Evolutionary conservation across 2,113 vertebrate species (phyloP).

Genomic region (Apeltes quadracus): DNA sequence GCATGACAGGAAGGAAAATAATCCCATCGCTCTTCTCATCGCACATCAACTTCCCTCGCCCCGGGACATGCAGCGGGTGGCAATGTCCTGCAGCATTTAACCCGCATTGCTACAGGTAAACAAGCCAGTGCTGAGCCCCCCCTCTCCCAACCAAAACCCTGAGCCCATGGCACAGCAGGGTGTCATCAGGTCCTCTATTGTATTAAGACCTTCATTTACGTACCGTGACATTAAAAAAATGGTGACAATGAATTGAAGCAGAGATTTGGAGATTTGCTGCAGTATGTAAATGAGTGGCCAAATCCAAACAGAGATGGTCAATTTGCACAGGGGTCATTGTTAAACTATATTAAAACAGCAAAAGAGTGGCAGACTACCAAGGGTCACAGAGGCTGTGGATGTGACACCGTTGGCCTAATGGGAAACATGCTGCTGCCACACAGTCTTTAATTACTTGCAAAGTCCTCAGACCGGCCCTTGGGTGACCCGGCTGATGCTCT

Average conservation of each 20-base stretch:
- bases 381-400: slow-evolving; percentile 64
- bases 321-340: slow-evolving; percentile 54
- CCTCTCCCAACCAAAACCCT: too few species aligned
- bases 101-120: not conserved
- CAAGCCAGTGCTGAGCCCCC: not conserved
- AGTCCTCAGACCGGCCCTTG: slow-evolving; percentile 64
- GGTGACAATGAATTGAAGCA: not conserved
- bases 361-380: slow-evolving; percentile 47
- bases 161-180: not conserved
- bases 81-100: not conserved
- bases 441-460: slow-evolving; percentile 69
- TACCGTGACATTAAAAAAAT: not conserved
- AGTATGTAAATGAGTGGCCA: slow-evolving; percentile 14
- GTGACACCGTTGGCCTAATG: slow-evolving; percentile 62
- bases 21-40: not conserved
- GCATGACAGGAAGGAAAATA: not conserved
- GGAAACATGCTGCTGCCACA: slow-evolving; percentile 73
- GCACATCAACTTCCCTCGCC: not conserved
- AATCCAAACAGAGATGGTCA: slow-evolving; percentile 43
- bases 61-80: too few species aligned
- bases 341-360: slow-evolving; percentile 52
- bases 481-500: slow-evolving; percentile 63
- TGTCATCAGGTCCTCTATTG: slow-evolving; percentile 4
- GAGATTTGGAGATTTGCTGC: not conserved
- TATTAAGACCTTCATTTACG: slow-evolving; percentile 3